A percentile compares a stretch with the other conserved stretches of the same genome.
These are phyloP conservation scores for Jordanella pulchra DNA, from an alignment of 2,797 vertebrate species.

Conservation along the genomic window DNA sequence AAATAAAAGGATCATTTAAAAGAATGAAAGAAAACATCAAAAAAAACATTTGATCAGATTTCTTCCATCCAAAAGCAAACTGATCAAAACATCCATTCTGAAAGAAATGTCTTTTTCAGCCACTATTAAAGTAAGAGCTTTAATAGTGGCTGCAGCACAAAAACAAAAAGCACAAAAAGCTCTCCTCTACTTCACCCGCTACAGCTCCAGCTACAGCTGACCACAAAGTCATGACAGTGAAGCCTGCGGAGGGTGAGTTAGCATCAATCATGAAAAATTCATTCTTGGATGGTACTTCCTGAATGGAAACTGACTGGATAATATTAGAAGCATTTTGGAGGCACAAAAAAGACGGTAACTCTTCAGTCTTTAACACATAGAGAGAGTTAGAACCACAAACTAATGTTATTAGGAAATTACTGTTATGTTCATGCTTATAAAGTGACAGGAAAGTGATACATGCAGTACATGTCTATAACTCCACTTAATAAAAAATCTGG, in stretches of 20 bases:
- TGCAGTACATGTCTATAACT: neutral
- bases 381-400: neutral
- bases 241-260: neutral
- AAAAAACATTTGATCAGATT: neutral
- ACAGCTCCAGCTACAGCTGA: neutral
- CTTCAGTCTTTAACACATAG: neutral
- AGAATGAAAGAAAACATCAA: neutral
- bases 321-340: neutral
- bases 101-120: neutral
- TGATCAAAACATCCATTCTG: neutral
- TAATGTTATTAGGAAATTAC: neutral
- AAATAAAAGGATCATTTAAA: neutral
- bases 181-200: neutral
- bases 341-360: neutral
- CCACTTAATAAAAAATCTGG: neutral
- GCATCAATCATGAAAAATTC: neutral
- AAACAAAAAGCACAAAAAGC: neutral
- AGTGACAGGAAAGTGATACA: neutral
- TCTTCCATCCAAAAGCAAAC: neutral
- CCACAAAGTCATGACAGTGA: neutral
- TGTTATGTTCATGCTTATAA: neutral
- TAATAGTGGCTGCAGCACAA: neutral
- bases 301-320: neutral
- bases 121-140: neutral
- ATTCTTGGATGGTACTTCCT: neutral